A percentile compares a stretch with the other conserved stretches of the same genome.
These are phyloP conservation scores for Drosophila nigromelanica DNA, from an alignment of 1,140 invertebrate genomes.

Conservation along the genomic window DNA sequence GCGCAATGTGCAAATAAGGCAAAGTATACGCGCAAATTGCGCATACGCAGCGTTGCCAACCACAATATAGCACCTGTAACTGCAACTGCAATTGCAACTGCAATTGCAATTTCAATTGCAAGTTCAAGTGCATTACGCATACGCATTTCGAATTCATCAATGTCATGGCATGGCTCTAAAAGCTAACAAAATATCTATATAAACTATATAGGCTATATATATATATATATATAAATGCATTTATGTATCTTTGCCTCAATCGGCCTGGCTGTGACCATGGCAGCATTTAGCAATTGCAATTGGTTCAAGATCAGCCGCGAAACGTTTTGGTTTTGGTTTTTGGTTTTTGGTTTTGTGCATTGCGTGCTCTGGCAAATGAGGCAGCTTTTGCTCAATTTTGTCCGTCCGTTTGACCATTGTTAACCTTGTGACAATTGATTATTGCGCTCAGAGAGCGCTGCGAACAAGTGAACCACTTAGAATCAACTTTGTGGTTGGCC, in stretches of 20 bases:
- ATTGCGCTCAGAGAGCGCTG: conserved; percentile 43
- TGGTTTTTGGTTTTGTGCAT: conserved; percentile 22
- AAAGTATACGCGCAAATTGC: conserved; percentile 35
- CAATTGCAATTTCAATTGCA: conserved; percentile 23
- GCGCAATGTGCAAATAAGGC: conserved; percentile 72
- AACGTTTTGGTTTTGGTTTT: conserved; percentile 35
- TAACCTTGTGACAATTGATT: conserved; percentile 61
- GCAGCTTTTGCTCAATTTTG: neutral
- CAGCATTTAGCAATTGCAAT: conserved; percentile 73
- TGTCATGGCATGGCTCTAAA: conserved; percentile 8
- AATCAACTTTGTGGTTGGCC: conserved; percentile 50
- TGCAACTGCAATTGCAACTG: neutral
- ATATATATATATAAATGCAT: neutral
- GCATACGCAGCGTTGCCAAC: conserved; percentile 37
- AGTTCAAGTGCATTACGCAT: conserved; percentile 71
- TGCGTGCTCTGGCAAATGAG: conserved; percentile 20
- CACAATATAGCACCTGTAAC: neutral
- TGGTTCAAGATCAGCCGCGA: conserved; percentile 74
- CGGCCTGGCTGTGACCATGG: conserved; percentile 52
- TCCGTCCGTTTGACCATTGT: conserved; percentile 11
- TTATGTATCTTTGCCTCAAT: conserved; percentile 33
- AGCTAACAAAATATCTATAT: too few species aligned
- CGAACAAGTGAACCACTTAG: conserved; percentile 49
- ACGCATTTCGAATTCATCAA: conserved; percentile 55
- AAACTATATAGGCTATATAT: neutral